Evolutionary conservation across 2,113 vertebrate species (phyloP).

Genomic region (Sceloporus undulatus): DNA sequence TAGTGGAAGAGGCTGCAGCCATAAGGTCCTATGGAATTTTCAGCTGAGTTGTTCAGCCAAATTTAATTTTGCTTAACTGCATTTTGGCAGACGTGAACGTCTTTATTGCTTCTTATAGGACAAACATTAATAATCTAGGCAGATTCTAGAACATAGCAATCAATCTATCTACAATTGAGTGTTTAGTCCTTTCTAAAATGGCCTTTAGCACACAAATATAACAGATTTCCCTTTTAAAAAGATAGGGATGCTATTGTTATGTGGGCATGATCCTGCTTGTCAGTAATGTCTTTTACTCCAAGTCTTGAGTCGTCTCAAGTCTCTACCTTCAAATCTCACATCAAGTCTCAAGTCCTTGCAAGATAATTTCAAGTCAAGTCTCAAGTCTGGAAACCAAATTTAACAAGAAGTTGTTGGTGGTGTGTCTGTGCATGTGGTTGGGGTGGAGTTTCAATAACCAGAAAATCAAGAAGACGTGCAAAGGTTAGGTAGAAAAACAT

Average conservation of each 20-base stretch:
- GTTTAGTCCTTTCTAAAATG: neutral
- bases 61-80: slow-evolving; percentile 3
- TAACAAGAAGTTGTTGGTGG: too few species aligned
- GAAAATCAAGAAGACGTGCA: too few species aligned
- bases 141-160: neutral
- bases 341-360: too few species aligned
- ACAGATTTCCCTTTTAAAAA: neutral
- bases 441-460: too few species aligned
- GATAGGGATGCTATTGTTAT: neutral
- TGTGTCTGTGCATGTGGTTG: too few species aligned
- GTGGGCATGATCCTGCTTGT: neutral
- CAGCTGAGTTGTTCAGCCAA: neutral
- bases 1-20: neutral
- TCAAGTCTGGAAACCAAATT: too few species aligned
- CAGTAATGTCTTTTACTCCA: too few species aligned
- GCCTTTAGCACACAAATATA: slow-evolving; percentile 11
- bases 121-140: neutral
- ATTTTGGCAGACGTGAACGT: neutral
- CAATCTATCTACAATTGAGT: neutral
- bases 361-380: too few species aligned
- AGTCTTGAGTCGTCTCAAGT: too few species aligned
- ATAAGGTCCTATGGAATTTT: neutral
- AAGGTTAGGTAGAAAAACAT: too few species aligned
- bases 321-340: too few species aligned
- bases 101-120: neutral